Base-by-base conservation (phyloP, 92 coral and sea anemone genomes). In the Diadumene lineata region DNA sequence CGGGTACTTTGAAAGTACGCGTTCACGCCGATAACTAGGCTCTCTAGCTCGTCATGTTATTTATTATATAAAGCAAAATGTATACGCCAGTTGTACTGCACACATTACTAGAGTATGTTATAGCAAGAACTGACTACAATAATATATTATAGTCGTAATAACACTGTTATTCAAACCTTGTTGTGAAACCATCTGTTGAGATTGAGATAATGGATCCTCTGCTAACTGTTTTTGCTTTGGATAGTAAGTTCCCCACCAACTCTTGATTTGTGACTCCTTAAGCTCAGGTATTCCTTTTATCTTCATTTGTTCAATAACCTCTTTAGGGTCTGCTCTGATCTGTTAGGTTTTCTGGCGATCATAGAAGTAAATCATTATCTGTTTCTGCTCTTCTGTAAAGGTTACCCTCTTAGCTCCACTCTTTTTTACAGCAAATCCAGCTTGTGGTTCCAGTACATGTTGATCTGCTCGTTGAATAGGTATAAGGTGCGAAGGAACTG, bases 211-310 rank as follows among this genome's bases (percentile, higher is more conserved):
- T 22, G 34, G 11, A 44, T 66, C 72, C 24, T 66, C 72, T 29
- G 53, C 56, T 1, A 66, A 27, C 29, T 66, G 72, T 70, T 82
- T 82, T 21, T 76, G 61, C 30, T 82, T 82, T 23, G 64, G 77
- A 23, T 82, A 74, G 56, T 69, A 82, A 11, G 73, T 44, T 27
- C 87, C 71, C 87, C 87, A 76, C 87, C 82, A 69, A 31, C 71
- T 75, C 18, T 43, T 26, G 10, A 82, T 75, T 34, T 82, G 87
- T 23, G 34, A 16, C 11, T 43, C 70, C 34, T 82, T 82, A 23
- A 82, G 81, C 18, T 79, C 81, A 26, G 76, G 81, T 1, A 81
- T 31, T 34, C 82, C 78, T 48, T 64, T 38, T 25, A 68, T 62
- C 34, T 38, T 76, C 82, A 82, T 82, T 34, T 55, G 68, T 31